These are phyloP conservation scores for Heliconius aoede DNA, from an alignment of 2,888 invertebrate species.

Conservation along the genomic window DNA sequence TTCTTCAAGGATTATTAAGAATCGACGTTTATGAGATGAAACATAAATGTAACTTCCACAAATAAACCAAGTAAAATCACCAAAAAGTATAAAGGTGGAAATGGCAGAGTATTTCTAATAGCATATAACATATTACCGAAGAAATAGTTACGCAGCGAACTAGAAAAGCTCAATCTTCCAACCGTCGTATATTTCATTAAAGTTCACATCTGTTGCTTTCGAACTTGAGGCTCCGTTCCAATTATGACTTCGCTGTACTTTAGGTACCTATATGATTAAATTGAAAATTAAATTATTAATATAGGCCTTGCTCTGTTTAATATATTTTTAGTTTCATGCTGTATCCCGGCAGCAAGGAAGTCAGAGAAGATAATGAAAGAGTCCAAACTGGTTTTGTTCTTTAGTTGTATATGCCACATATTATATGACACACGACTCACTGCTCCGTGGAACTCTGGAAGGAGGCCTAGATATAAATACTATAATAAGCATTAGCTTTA, in stretches of 20 bases:
- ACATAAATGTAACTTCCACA: background rate
- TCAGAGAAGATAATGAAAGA: background rate
- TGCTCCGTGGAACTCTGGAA: no score
- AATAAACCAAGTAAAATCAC: background rate
- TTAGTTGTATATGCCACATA: background rate
- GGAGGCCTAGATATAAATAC: no score
- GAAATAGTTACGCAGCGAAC: constrained; percentile 18
- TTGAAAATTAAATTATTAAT: constrained; percentile 22
- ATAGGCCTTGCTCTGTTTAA: background rate
- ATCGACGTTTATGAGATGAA: background rate
- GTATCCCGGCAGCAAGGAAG: background rate
- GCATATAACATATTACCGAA: constrained; percentile 11
- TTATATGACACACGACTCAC: no score
- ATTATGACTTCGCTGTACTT: constrained; percentile 47
- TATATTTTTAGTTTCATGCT: background rate
- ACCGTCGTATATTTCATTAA: constrained; percentile 63
- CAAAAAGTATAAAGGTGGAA: background rate
- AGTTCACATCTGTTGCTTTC: constrained; percentile 70
- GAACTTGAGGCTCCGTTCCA: constrained; percentile 68
- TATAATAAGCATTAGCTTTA: no score
- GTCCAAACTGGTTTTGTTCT: background rate
- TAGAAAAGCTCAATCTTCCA: constrained; percentile 30
- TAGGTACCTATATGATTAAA: constrained; percentile 9
- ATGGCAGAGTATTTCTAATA: constrained; percentile 11
- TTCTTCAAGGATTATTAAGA: background rate